A percentile compares a stretch with the other conserved stretches of the same genome.
These are phyloP conservation scores for Atta cephalotes DNA, from an alignment of 1,140 invertebrate species.

Conservation along the genomic window DNA sequence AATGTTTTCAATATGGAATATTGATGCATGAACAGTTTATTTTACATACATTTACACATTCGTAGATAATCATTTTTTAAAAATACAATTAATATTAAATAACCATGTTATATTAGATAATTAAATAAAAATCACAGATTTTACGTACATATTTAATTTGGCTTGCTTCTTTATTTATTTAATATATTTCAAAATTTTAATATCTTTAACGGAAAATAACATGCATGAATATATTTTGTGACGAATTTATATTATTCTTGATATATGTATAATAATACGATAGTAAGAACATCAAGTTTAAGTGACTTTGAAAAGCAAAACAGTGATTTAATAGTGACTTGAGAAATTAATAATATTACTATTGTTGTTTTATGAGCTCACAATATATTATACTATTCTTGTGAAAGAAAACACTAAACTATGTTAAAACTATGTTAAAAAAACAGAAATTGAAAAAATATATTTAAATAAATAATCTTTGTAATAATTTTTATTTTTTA, in stretches of 20 bases:
- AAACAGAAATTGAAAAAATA: neutral
- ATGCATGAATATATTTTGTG: neutral
- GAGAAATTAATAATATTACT: neutral
- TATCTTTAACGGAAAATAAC: neutral
- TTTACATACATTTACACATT: neutral
- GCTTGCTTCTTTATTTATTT: neutral
- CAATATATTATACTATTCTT: neutral
- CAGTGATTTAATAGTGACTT: neutral
- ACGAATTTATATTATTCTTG: neutral
- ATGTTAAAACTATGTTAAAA: neutral
- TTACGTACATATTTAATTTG: neutral
- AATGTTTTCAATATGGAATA: neutral
- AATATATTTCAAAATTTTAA: neutral
- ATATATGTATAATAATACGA: too few species aligned
- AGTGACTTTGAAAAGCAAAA: slow-evolving; percentile 1
- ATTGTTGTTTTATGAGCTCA: neutral
- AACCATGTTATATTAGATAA: neutral
- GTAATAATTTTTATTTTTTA: slow-evolving; percentile 2
- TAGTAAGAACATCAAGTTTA: neutral
- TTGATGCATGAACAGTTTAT: neutral
- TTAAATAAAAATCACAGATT: neutral
- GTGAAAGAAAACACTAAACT: neutral
- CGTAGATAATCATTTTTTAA: slow-evolving; percentile 1
- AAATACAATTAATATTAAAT: neutral
- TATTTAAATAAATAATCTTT: neutral